Evolutionary conservation across 2,888 invertebrate genomes (phyloP).

Genomic region (Perizoma flavofasciatum): DNA sequence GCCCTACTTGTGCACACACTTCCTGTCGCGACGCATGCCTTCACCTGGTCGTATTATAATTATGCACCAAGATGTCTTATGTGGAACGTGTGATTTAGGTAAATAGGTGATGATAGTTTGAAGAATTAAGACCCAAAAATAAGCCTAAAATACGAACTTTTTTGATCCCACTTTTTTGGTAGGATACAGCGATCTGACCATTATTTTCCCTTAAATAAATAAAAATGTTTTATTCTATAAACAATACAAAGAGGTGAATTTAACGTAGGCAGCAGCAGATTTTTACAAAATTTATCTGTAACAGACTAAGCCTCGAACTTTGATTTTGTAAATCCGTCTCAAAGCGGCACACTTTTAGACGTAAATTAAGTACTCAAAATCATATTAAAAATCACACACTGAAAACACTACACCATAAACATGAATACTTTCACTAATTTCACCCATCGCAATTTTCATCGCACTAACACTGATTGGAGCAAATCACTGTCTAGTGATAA

Average conservation of each 20-base stretch:
- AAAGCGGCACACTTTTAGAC: too few relatives aligned
- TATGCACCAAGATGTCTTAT: slow-evolving; percentile 25
- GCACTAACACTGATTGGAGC: slow-evolving; percentile 33
- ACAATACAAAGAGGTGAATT: too few relatives aligned
- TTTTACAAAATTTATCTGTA: too few relatives aligned
- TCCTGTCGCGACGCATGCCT: slow-evolving; percentile 44
- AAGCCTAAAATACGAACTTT: too few relatives aligned
- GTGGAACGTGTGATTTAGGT: slow-evolving; percentile 33
- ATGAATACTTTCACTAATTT: slow-evolving; percentile 31
- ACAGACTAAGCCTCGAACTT: too few relatives aligned
- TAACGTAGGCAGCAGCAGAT: too few relatives aligned
- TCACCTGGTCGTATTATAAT: slow-evolving; percentile 24
- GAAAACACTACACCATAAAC: slow-evolving; percentile 16
- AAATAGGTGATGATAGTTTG: slow-evolving; percentile 8
- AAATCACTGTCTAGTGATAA: slow-evolving; percentile 36
- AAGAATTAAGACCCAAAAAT: too few relatives aligned
- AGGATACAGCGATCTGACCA: too few relatives aligned
- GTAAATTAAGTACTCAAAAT: not conserved
- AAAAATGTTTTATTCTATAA: too few relatives aligned
- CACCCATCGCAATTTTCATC: slow-evolving; percentile 30
- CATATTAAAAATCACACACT: not conserved
- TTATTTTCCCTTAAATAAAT: too few relatives aligned
- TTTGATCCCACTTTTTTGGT: too few relatives aligned
- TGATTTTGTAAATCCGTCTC: too few relatives aligned
- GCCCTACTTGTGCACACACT: slow-evolving; percentile 48